Base-by-base conservation (phyloP, 2,888 invertebrate genomes). In the Dendrolimus houi region DNA sequence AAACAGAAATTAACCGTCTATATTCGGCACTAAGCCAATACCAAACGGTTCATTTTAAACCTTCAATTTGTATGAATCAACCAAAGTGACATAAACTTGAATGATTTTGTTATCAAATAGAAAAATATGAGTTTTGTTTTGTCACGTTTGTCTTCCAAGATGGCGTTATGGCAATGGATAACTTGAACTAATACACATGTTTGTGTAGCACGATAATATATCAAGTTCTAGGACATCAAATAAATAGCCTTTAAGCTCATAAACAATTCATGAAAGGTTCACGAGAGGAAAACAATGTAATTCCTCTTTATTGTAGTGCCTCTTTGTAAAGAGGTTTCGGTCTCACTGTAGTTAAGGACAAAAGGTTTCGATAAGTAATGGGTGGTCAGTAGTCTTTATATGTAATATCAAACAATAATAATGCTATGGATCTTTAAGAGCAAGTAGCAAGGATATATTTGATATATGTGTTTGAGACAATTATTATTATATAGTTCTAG, bases 181-280 rank as follows among this genome's bases (percentile, higher is more conserved):
- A 9, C 8, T 47, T 47, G 47, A 29, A 29, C 29, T 29, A 29
- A 47, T 47, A 47, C 9, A 47, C 3, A 47, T 47, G 47, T 47
- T 47, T 47, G 9, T 47, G 62, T 63, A 64, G 64, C 69, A 70
- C 68, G 70, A 64, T 66, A 65, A 68, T 67, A 64, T 66, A 64
- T 58, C 60, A 64, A 64, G 62, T 62, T 62, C 58, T 59, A 59
- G 62, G 62, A 52, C 63, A 58, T 59, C 58, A 60, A 69, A 72
- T 69, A 73, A 75, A 75, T 74, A 70, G 68, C 70, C 71, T 66
- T 64, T 67, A 71, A 66, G 67, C 61, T 60, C 65, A 77, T 79
- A 74, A 78, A 79, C 72, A 71, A 81, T 81, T 75, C 78, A 82
- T 47, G 52, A 69, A 62, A 67, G 69, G 66, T 61, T 56, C 55